Percentiles rank a stretch among this genome's conserved stretches.
phyloP scores from a whole-genome alignment of 1,140 invertebrate genomes.

The Grapholita molesta region DNA sequence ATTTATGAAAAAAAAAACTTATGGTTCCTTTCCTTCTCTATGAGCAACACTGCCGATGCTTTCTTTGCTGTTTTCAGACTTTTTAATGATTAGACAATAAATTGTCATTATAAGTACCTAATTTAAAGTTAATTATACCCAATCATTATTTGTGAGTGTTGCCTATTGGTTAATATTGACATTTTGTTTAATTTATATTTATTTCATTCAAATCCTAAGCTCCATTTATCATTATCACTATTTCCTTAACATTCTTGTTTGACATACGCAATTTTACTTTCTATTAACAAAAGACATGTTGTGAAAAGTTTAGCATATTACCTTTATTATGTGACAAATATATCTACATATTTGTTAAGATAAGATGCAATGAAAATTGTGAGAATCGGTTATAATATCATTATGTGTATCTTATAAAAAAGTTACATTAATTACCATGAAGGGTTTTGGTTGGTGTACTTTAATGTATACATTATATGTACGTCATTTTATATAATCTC shows the following conservation, averaged over 20 bases:
- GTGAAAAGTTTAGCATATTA: too few species aligned
- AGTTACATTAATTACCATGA: neutral
- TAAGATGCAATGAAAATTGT: too few species aligned
- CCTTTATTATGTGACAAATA: too few species aligned
- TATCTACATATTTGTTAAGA: too few species aligned
- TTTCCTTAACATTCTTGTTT: neutral
- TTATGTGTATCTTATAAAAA: neutral
- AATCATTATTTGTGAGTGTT: constrained; percentile 8
- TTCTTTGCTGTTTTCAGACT: neutral
- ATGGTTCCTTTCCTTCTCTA: neutral
- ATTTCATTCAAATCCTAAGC: constrained; percentile 32
- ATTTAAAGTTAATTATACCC: neutral
- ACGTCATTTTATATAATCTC: neutral
- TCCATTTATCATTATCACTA: neutral
- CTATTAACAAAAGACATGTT: neutral
- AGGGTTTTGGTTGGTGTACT: neutral
- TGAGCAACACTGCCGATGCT: neutral
- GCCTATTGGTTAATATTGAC: constrained; percentile 22
- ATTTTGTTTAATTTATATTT: constrained; percentile 13
- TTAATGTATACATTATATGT: neutral
- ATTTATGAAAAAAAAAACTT: neutral
- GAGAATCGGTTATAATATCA: too few species aligned
- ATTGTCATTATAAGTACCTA: neutral
- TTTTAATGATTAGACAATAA: neutral
- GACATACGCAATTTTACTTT: neutral